Conservation (phyloP, 2,888 invertebrate species). For the Hirtodrosophila alboralis region DNA sequence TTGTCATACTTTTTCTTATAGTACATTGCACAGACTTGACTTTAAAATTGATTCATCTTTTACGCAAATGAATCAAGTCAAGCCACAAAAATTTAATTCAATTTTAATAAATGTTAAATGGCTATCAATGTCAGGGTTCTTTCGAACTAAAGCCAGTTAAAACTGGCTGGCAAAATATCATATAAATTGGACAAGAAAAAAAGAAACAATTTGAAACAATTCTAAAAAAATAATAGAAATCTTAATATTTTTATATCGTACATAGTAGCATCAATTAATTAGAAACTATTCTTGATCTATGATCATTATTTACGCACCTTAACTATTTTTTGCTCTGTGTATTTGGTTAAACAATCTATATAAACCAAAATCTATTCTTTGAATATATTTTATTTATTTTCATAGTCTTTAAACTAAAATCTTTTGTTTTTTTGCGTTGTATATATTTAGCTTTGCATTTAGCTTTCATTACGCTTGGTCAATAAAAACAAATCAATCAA, state of each 20-base stretch:
- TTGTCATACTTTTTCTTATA: no score
- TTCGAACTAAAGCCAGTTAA: conserved; percentile 34
- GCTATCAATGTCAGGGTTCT: conserved; percentile 40
- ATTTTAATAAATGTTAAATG: conserved; percentile 61
- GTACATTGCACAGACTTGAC: conserved; percentile 37
- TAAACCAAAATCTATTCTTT: conserved; percentile 6
- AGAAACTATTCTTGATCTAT: no score
- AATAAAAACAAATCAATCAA: conserved; percentile 9
- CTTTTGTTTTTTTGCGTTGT: neutral
- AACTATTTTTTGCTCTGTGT: neutral
- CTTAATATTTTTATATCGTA: no score
- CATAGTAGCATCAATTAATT: no score
- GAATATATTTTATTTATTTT: neutral
- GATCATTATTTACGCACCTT: neutral
- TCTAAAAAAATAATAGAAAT: no score
- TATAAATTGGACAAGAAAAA: neutral
- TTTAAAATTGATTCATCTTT: conserved; percentile 39
- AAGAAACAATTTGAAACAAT: neutral
- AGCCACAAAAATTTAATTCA: conserved; percentile 61
- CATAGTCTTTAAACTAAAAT: neutral
- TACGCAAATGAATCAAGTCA: conserved; percentile 47
- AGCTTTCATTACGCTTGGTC: neutral
- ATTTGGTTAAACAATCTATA: neutral
- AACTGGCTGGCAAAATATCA: conserved; percentile 14
- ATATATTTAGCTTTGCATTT: neutral